Conservation (phyloP, 2,113 vertebrate species). For the Sialia sialis region DNA sequence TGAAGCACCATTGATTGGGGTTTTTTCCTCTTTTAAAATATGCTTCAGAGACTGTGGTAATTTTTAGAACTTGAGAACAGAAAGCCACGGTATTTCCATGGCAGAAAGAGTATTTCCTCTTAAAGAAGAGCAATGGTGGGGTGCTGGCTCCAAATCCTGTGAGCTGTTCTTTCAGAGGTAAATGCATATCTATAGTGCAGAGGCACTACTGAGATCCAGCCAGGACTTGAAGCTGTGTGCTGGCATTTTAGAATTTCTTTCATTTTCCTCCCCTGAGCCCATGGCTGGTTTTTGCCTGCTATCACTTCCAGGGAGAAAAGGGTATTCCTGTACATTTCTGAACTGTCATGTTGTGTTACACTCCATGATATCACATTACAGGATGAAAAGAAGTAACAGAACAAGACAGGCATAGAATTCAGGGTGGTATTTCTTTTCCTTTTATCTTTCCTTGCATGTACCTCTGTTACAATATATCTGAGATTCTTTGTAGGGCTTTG, state of each 20-base stretch:
- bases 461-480: not conserved
- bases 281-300: not conserved
- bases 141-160: not conserved
- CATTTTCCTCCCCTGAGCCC: not conserved
- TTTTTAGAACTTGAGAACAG: not conserved
- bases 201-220: not conserved
- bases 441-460: not conserved
- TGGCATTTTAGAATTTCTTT: not conserved
- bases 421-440: not conserved
- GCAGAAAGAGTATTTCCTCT: not conserved
- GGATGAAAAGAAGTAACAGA: constrained; percentile 25
- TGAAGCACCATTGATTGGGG: not conserved
- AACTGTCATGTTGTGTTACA: constrained; percentile 33
- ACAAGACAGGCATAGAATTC: constrained; percentile 23
- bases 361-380: constrained; percentile 11
- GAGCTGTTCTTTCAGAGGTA: not conserved
- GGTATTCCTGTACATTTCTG: constrained; percentile 15
- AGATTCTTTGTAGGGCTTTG: not conserved
- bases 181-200: not conserved
- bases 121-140: not conserved
- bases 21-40: not conserved
- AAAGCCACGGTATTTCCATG: not conserved
- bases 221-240: not conserved
- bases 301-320: constrained; percentile 5
- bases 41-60: not conserved